These are phyloP conservation scores for Vulpes vulpes DNA, from an alignment of 2,113 vertebrate species.

Conservation along the genomic window DNA sequence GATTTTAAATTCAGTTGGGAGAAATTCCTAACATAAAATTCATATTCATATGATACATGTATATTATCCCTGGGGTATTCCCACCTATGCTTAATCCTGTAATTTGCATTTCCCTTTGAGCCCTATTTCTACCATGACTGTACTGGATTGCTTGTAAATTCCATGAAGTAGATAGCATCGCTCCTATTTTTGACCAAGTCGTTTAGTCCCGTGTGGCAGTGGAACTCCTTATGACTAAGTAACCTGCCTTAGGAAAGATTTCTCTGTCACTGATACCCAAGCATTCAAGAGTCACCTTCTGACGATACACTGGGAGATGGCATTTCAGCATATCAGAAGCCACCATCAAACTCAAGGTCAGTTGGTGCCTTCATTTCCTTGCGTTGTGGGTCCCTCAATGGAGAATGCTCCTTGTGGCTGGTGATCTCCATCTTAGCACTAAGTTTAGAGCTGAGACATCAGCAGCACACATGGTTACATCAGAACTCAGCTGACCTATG, in stretches of 20 bases:
- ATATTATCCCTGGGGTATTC: not conserved
- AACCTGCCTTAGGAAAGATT: not conserved
- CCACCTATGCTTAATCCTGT: not conserved
- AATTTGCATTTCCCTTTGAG: not conserved
- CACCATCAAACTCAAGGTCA: not conserved
- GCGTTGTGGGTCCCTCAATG: not conserved
- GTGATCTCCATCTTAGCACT: not conserved
- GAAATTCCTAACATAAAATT: not conserved
- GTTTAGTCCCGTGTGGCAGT: not conserved
- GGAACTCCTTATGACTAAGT: not conserved
- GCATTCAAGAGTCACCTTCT: not conserved
- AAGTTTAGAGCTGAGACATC: not conserved
- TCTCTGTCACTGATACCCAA: not conserved
- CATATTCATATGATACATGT: not conserved
- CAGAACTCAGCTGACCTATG: not conserved
- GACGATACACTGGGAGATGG: not conserved
- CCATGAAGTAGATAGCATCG: not conserved
- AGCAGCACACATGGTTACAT: not conserved
- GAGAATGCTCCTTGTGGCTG: not conserved
- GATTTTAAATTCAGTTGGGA: constrained; percentile 45
- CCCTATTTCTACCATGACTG: not conserved
- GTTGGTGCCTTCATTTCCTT: not conserved
- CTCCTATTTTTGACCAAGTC: not conserved
- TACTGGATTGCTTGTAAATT: not conserved
- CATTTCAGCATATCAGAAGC: not conserved